Percentiles rank a stretch among this genome's conserved stretches.
phyloP scores from a whole-genome alignment of 1,140 invertebrate genomes.

The Onthophagus taurus region DNA sequence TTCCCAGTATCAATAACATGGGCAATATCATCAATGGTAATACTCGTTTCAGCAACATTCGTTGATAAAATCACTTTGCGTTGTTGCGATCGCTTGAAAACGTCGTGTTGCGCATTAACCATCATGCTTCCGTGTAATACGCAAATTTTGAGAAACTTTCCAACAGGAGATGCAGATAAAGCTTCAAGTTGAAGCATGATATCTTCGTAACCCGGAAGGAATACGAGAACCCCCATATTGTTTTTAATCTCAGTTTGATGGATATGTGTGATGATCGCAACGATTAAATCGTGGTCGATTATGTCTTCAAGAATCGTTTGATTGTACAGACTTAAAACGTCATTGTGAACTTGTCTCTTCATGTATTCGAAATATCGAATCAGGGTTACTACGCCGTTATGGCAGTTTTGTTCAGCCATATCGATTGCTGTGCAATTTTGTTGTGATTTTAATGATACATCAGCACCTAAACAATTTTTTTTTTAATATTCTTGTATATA shows the following conservation, averaged over 20 bases:
- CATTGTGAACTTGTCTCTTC: no score
- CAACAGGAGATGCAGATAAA: no score
- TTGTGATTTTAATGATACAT: slow-evolving; percentile 11
- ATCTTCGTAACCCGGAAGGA: slow-evolving; percentile 90
- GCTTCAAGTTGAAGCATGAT: slow-evolving; percentile 76
- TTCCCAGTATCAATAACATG: slow-evolving; percentile 89
- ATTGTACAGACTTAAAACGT: slow-evolving; percentile 14
- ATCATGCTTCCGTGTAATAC: slow-evolving; percentile 78
- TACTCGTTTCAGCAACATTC: slow-evolving; percentile 89
- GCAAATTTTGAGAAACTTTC: slow-evolving; percentile 52
- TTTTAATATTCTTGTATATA: no score
- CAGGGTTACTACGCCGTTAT: no score
- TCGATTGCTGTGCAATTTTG: slow-evolving; percentile 1
- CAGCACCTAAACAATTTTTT: not conserved
- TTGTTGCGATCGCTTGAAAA: slow-evolving; percentile 55
- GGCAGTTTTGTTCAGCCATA: no score
- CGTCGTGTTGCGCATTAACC: slow-evolving; percentile 65
- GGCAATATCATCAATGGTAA: slow-evolving; percentile 85
- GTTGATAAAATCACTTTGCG: slow-evolving; percentile 85
- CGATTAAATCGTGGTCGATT: slow-evolving; percentile 60
- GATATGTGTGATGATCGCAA: slow-evolving; percentile 54
- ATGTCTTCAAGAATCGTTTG: slow-evolving; percentile 29
- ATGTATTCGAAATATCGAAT: no score
- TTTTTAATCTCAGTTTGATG: slow-evolving; percentile 44
- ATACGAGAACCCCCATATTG: slow-evolving; percentile 74